Base-by-base conservation (phyloP, 2,888 invertebrate species). In the Malthinus flaveolus region DNA sequence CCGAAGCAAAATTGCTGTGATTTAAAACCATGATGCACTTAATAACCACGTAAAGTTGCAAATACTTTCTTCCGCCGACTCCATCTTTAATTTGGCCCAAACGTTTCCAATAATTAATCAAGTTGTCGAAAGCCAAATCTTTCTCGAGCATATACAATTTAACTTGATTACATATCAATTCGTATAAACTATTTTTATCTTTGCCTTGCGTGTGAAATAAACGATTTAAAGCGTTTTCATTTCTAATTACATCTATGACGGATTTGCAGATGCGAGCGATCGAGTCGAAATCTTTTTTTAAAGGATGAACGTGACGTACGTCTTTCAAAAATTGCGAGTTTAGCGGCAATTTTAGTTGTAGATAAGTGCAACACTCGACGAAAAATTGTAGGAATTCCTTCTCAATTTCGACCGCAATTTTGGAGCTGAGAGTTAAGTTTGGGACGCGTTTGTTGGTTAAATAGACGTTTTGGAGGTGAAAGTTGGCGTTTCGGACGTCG, bases 131-230 rank as follows among this genome's bases (percentile, higher is more conserved):
- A 12, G 50, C 34, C 31, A 49, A 31, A 47, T 32, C 49, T 23
- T 59, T 59, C 34, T 59, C 59, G 12, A 23, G 34, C 2, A 47
- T 45, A 35, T 47, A 59, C 49, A 50, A 15, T 47, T 59, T 59
- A 4, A 50, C 54, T 39, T 59, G 59, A 35, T 45, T 50, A 23
- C n/a, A 11, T 6, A 59, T 49, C 7, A 54, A 46, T 32, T 59
- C 54, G 9, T 46, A 47, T 9, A 59, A 11, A 36, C 15, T 36
- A 32, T 23, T 37, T 47, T 55, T 55, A 35, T 59, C 59, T 15
- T 59, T 59, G 1, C 50, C 49, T 55, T 59, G 54, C 10, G 59
- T 59, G 23, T 42, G 54, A 55, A 59, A 59, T 15, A 59, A 37
- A 11, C 59, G 54, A 36, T 59, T 59, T n/a, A 59, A 36, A 3